These are phyloP conservation scores for Cataglyphis altisquamis DNA, from an alignment of 2,888 invertebrate species.

Conservation along the genomic window DNA sequence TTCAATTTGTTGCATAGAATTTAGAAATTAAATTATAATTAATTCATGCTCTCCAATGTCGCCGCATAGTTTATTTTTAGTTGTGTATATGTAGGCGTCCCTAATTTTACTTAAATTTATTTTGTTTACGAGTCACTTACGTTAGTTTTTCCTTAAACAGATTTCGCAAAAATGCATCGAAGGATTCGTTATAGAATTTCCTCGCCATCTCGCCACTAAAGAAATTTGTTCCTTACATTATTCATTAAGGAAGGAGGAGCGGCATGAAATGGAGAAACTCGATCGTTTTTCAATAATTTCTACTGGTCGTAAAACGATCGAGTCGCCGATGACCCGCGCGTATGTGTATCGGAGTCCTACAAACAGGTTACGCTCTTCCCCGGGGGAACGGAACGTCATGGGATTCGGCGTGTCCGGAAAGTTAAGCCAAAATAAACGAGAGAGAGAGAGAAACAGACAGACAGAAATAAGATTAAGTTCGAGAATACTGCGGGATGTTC, in stretches of 20 bases:
- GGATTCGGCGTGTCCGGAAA: slow-evolving; percentile 73
- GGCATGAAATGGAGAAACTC: not conserved
- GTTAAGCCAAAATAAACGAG: slow-evolving; percentile 74
- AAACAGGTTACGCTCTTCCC: slow-evolving; percentile 60
- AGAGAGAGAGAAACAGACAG: slow-evolving; percentile 48
- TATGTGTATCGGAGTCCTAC: slow-evolving; percentile 56
- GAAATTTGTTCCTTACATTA: slow-evolving; percentile 32
- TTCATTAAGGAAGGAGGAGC: not conserved
- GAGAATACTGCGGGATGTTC: slow-evolving; percentile 66
- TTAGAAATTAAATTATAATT: not conserved
- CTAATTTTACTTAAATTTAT: not conserved
- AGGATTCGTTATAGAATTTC: slow-evolving; percentile 18
- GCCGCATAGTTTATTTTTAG: not conserved
- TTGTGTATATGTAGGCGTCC: not conserved
- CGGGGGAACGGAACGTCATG: slow-evolving; percentile 45
- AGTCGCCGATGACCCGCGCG: slow-evolving; percentile 37
- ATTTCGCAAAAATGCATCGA: not conserved
- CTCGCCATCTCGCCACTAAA: not conserved
- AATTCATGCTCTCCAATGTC: not conserved
- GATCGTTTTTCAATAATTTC: slow-evolving; percentile 55
- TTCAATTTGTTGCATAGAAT: not conserved
- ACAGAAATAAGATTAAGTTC: slow-evolving; percentile 72
- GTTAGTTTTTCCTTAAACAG: slow-evolving; percentile 7
- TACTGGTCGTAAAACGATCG: slow-evolving; percentile 43
- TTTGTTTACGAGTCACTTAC: not conserved